Evolutionary conservation across 1,140 invertebrate genomes (phyloP).

Genomic region (Drosophila micromelanica): DNA sequence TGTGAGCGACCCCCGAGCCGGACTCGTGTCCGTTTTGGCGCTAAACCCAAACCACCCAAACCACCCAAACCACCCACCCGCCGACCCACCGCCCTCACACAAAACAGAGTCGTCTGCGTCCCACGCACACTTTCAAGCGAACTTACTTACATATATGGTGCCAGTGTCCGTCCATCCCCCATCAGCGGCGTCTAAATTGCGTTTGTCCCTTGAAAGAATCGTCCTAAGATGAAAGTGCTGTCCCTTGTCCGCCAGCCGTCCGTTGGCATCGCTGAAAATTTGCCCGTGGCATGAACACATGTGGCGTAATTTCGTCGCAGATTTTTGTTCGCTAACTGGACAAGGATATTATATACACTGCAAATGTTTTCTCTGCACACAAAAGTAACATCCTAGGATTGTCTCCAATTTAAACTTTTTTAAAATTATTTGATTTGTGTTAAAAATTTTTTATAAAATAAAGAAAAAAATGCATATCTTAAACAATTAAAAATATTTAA

Average conservation of each 20-base stretch:
- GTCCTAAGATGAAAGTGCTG: constrained; percentile 82
- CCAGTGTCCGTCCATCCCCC: constrained; percentile 59
- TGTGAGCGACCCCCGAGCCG: constrained; percentile 50
- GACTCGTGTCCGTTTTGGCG: constrained; percentile 75
- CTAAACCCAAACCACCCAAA: constrained; percentile 68
- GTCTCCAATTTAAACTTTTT: too few relatives aligned
- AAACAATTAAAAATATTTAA: too few relatives aligned
- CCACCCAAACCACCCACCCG: constrained; percentile 67
- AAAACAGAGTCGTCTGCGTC: constrained; percentile 26
- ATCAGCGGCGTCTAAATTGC: constrained; percentile 69
- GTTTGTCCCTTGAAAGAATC: constrained; percentile 82
- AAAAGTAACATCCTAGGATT: too few relatives aligned
- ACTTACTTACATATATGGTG: constrained; percentile 67
- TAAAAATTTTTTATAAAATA: too few relatives aligned
- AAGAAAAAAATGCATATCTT: too few relatives aligned
- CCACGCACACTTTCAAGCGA: constrained; percentile 49
- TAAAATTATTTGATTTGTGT: too few relatives aligned
- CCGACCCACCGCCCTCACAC: constrained; percentile 54
- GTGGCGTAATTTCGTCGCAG: constrained; percentile 82
- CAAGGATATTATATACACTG: constrained; percentile 77
- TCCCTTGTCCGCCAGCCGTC: constrained; percentile 75
- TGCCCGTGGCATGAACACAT: constrained; percentile 82
- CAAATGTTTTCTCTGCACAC: neutral
- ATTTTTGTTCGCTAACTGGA: constrained; percentile 83
- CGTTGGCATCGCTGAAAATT: constrained; percentile 81